Percentiles rank a stretch among this genome's conserved stretches.
phyloP scores from a whole-genome alignment of 2,888 invertebrate genomes.

The Incurvaria masculella region DNA sequence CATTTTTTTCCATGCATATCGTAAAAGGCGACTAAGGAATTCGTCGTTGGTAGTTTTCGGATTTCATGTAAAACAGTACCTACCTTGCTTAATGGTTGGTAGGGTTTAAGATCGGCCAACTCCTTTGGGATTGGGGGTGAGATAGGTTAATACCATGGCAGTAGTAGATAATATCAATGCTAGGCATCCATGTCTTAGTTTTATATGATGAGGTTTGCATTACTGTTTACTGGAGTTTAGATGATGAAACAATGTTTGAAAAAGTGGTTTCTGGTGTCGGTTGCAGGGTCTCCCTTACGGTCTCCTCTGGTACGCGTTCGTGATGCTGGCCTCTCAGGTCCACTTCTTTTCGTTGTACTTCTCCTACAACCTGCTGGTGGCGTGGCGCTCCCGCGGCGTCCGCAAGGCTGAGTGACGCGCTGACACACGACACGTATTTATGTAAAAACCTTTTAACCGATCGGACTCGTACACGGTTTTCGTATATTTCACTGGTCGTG shows the following conservation, averaged over 20 bases:
- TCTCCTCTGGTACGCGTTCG: conserved; percentile 89
- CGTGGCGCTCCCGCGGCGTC: conserved; percentile 76
- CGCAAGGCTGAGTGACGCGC: conserved; percentile 64
- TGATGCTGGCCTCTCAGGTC: conserved; percentile 82
- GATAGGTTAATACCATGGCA: too few relatives aligned
- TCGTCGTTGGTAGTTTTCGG: too few relatives aligned
- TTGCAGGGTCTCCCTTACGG: conserved; percentile 87
- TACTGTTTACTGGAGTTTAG: too few relatives aligned
- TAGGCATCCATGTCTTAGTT: not conserved
- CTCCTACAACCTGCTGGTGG: conserved; percentile 74
- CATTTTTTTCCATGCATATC: too few relatives aligned
- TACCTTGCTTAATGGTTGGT: too few relatives aligned
- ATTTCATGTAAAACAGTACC: too few relatives aligned
- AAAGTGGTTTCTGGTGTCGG: conserved; percentile 13
- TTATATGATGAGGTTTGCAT: too few relatives aligned
- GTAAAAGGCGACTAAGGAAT: too few relatives aligned
- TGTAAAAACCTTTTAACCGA: not conserved
- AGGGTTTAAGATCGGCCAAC: too few relatives aligned
- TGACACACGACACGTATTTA: not conserved
- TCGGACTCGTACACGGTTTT: not conserved
- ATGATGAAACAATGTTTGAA: too few relatives aligned
- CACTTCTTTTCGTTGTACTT: conserved; percentile 85
- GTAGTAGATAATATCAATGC: conserved; percentile 11
- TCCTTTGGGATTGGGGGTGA: too few relatives aligned
- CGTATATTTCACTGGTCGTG: too few relatives aligned